These are phyloP conservation scores for Osmerus mordax DNA, from an alignment of 2,113 vertebrate genomes.

Conservation along the genomic window DNA sequence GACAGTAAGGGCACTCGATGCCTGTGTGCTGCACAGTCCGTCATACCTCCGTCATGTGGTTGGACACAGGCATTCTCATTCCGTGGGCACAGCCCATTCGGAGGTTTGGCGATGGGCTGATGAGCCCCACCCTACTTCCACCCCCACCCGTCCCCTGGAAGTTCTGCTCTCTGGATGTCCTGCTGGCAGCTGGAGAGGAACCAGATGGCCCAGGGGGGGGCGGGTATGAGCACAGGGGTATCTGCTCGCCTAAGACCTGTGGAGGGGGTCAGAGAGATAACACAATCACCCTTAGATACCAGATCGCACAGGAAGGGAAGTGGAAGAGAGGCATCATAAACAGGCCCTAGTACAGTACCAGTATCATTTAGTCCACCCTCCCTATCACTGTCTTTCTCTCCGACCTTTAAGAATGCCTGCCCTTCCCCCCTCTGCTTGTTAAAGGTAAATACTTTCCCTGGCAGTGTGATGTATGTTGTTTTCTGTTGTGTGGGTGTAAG, in stretches of 20 bases:
- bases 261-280: neutral
- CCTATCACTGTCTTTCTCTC: neutral
- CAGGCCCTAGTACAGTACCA: constrained; percentile 2
- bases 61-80: neutral
- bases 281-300: neutral
- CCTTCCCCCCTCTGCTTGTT: neutral
- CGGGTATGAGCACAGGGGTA: no score
- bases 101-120: neutral
- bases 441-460: constrained; percentile 5
- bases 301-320: neutral
- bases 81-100: neutral
- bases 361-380: neutral
- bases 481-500: constrained; percentile 16
- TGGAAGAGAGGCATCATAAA: neutral
- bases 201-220: neutral
- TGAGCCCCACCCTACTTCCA: neutral
- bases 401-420: neutral
- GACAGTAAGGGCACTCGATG: no score
- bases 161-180: neutral
- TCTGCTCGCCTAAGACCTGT: no score
- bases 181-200: neutral
- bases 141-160: neutral
- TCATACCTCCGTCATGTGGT: neutral
- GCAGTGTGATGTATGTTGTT: constrained; percentile 7
- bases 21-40: neutral